Base-by-base conservation (phyloP, 2,888 invertebrate genomes). In the Orgyia antiqua region DNA sequence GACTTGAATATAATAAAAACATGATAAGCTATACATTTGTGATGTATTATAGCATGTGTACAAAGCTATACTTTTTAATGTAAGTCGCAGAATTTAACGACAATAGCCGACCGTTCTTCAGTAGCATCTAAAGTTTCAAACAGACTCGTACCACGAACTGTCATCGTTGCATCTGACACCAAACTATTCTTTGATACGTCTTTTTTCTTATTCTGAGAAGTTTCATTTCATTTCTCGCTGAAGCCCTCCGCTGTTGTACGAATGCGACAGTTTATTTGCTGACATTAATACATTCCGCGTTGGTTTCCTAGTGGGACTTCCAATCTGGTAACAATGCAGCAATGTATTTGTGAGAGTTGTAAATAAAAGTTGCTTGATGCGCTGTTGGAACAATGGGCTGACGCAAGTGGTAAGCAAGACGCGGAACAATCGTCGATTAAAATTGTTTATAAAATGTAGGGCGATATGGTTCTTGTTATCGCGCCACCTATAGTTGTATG, bases 81-180 rank as follows among this genome's bases (percentile, higher is more conserved):
- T 28, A 46, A 47, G 48, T 41, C 41, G 27, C 18, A 27, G 28
- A 50, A 45, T 45, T 57, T 29, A 29, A 28, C 32, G 47, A 60
- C 53, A 62, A 59, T 54, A 54, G 38, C 37, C 33, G 30, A 29
- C 31, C 29, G 42, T 40, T 47, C 57, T 45, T 52, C 46, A 44
- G 6, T 4, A 56, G 54, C 49, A 47, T 51, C 41, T 48, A 50
- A 74, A 75, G 69, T 76, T 79, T 62, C 64, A 64, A 67, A 65
- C 62, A 62, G 68, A 55, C 65, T 68, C 59, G 49, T 59, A 67
- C 72, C 60, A 58, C 62, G 67, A 71, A 71, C 68, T 62, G 65
- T 64, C 64, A 65, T 69, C 70, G 70, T 74, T 79, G 83, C 76
- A 72, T 72, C 75, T 76, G 83, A 82, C 79, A 79, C 74, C 72